Evolutionary conservation across 2,113 vertebrate species (phyloP).

Genomic region (Turdus rufiventris): DNA sequence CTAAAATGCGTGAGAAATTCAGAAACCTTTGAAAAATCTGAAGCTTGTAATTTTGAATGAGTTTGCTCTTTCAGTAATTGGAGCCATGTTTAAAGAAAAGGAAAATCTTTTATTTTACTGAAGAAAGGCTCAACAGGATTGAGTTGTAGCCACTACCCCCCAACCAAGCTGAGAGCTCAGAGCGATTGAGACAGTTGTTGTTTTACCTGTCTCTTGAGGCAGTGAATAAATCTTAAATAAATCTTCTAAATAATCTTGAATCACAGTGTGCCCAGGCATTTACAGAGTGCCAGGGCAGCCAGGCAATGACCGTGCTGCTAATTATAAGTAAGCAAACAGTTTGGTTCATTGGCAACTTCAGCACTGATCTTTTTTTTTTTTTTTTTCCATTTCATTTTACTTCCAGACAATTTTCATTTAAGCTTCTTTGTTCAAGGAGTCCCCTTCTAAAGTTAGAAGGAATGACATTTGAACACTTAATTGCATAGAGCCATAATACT

Average conservation of each 20-base stretch:
- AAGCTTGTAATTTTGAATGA: background rate
- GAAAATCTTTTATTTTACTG: background rate
- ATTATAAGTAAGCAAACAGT: background rate
- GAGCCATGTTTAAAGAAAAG: background rate
- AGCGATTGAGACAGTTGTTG: background rate
- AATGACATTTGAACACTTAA: background rate
- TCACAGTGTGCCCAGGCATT: background rate
- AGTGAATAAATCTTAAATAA: background rate
- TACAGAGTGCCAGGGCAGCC: background rate
- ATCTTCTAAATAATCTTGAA: background rate
- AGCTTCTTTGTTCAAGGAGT: background rate
- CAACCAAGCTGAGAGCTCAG: background rate
- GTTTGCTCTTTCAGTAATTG: background rate
- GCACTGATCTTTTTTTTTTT: background rate
- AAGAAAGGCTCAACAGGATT: background rate
- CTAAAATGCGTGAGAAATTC: background rate
- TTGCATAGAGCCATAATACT: background rate
- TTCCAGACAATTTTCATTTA: background rate
- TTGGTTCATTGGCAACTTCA: background rate
- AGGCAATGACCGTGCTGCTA: background rate
- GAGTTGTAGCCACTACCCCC: background rate
- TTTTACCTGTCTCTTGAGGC: slow-evolving; percentile 5
- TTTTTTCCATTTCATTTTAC: background rate
- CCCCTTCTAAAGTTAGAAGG: background rate
- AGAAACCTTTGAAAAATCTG: background rate